These are phyloP conservation scores for Scopus umbretta DNA, from an alignment of 2,113 vertebrate species.

Conservation along the genomic window DNA sequence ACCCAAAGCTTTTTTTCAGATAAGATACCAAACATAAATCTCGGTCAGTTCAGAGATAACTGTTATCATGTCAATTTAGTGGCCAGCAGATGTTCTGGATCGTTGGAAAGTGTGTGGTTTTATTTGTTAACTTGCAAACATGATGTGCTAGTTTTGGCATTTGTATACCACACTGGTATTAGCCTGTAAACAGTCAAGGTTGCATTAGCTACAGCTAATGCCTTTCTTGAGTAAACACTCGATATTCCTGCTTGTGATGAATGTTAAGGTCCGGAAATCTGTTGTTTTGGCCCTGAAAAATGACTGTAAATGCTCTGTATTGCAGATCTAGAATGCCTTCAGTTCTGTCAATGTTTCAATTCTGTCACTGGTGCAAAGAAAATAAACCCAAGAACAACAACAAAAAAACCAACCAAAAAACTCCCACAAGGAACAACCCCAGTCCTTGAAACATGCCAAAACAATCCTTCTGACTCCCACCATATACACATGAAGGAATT, in stretches of 20 bases:
- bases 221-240: neutral
- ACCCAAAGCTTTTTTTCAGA: neutral
- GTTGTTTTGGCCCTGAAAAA: neutral
- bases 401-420: too few relatives aligned
- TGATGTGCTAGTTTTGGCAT: neutral
- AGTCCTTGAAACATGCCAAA: neutral
- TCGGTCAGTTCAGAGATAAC: too few relatives aligned
- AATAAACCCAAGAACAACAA: too few relatives aligned
- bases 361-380: neutral
- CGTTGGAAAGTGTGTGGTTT: neutral
- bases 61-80: accelerated
- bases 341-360: neutral
- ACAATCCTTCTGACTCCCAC: neutral
- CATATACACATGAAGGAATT: accelerated
- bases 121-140: neutral
- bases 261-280: neutral
- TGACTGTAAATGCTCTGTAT: neutral
- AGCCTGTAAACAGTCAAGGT: accelerated
- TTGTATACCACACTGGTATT: accelerated
- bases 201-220: accelerated
- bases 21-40: accelerated
- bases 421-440: neutral
- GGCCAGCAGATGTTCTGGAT: neutral
- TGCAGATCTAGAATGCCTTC: neutral
- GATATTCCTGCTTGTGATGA: neutral